These are phyloP conservation scores for Ursus arctos DNA, from an alignment of 2,113 vertebrate species.

Conservation along the genomic window DNA sequence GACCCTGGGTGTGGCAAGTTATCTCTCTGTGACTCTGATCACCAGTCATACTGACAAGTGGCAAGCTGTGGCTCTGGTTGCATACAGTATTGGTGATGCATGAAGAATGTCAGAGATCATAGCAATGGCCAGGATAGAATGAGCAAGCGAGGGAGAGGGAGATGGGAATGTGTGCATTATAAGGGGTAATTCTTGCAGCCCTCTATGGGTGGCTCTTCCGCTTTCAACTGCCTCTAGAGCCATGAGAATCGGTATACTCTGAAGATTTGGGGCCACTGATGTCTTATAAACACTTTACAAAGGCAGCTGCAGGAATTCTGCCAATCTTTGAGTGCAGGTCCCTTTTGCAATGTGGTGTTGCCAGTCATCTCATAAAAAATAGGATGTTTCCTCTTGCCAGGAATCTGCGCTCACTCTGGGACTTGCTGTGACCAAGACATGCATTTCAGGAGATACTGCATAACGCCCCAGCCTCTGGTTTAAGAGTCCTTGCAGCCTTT, in stretches of 20 bases:
- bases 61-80: background rate
- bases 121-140: background rate
- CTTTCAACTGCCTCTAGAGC: background rate
- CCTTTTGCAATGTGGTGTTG: background rate
- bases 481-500: background rate
- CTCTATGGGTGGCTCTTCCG: fast-evolving
- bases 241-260: background rate
- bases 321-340: background rate
- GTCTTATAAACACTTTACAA: background rate
- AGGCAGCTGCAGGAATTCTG: background rate
- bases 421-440: background rate
- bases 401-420: background rate
- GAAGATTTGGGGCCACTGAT: background rate
- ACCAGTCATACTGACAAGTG: background rate
- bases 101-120: too few relatives aligned
- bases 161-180: fast-evolving
- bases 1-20: background rate
- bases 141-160: background rate
- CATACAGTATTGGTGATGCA: background rate
- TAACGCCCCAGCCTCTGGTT: background rate
- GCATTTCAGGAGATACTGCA: background rate
- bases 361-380: background rate
- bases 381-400: background rate
- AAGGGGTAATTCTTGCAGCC: too few relatives aligned
- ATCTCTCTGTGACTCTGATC: background rate